Evolutionary conservation across 2,797 vertebrate species (phyloP).

Genomic region (Micropoecilia bifurca): DNA sequence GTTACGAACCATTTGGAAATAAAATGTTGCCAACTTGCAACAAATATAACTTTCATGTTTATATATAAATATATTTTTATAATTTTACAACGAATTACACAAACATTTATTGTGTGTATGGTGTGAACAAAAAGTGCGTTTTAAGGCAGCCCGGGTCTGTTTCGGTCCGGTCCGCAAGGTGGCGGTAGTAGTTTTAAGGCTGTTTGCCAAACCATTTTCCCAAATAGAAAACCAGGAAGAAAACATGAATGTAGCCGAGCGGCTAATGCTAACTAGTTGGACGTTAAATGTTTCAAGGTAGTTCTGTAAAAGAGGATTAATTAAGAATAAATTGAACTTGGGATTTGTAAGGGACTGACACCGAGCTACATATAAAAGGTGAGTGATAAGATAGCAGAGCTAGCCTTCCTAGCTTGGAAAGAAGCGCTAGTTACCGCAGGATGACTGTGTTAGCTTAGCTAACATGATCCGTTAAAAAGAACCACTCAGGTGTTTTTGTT

Average conservation of each 20-base stretch:
- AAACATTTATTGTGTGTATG: neutral
- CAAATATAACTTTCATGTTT: neutral
- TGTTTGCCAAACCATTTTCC: neutral
- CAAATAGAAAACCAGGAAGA: conserved; percentile 24
- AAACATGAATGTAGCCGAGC: conserved; percentile 28
- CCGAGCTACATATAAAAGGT: conserved; percentile 37
- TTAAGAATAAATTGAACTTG: neutral
- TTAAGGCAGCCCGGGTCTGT: neutral
- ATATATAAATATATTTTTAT: neutral
- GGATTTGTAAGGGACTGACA: neutral
- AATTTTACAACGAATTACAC: neutral
- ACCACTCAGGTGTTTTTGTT: neutral
- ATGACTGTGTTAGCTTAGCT: conserved; percentile 27
- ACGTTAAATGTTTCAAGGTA: conserved; percentile 26
- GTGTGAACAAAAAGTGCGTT: neutral
- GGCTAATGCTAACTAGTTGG: conserved; percentile 54
- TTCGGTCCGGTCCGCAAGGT: conserved; percentile 23
- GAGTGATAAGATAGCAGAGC: conserved; percentile 14
- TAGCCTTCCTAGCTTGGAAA: conserved; percentile 12
- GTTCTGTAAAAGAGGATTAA: neutral
- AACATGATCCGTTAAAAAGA: conserved; percentile 23
- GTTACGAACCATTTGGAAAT: neutral
- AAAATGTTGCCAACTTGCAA: neutral
- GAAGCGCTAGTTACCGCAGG: neutral
- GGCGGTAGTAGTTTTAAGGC: conserved; percentile 17